Base-by-base conservation (phyloP, 2,113 vertebrate species). In the Forbesichthys papilliferus region DNA sequence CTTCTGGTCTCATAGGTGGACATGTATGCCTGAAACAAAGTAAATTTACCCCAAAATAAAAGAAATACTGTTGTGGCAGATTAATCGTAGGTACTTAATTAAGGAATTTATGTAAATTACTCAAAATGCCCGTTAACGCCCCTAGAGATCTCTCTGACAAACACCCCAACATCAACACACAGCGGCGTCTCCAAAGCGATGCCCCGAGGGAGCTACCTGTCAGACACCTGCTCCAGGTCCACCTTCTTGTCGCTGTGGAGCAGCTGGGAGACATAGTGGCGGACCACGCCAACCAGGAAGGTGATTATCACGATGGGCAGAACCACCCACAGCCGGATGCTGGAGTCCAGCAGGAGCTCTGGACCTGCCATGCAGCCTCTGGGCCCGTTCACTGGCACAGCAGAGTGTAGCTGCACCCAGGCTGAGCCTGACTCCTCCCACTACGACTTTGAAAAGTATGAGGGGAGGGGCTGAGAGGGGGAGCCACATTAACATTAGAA, bases 261-360 rank as follows among this genome's bases (percentile, higher is more conserved):
- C 52, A 95, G 86, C 49, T 91, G 90, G 16, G 92, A 93, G 11
- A 94, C 84, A 11, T 94, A 94, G 84, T 94, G 93, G n/a, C 94
- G 92, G 49, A 94, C 81, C 74, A 95, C 84, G 1, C 94, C 94
- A 1, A 93, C 90, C 0, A 92, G 79, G 79, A 95, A 93, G 4
- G 94, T 94, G 83, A 95, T 93, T 65, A 93, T 91, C 36, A 95
- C 93, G 47, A 95, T 94, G 76, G 94, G 93, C 59, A 95, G 79
- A 4, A 95, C 91, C 3, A 95, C 93, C 93, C 94, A 95, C 77
- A 94, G 34, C 2, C 94, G 91, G 46, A 95, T 95, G 69, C 89
- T 93, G 66, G 93, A 92, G 83, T 95, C 94, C 78, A 95, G 68
- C 5, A 94, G 83, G 66, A 95, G 81, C 86, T 95, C 94, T 2